Evolutionary conservation across 2,797 vertebrate species (phyloP).

Genomic region (Pseudocheirus occidentalis): DNA sequence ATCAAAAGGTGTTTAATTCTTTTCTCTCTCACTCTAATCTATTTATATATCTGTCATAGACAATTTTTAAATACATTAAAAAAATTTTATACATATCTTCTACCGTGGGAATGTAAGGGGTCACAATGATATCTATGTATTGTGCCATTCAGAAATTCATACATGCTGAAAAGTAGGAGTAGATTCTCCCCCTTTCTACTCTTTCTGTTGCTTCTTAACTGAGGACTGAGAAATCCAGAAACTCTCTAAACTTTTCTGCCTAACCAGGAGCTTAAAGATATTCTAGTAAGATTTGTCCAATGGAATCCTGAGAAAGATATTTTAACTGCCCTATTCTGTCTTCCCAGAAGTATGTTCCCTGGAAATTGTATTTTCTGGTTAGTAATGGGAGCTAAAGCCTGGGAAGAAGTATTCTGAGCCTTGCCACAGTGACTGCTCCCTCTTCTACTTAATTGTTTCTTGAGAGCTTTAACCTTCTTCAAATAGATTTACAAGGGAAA

Average conservation of each 20-base stretch:
- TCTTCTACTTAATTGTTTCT: conserved; percentile 8
- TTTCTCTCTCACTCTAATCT: background rate
- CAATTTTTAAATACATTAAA: background rate
- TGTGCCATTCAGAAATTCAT: background rate
- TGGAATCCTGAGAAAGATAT: background rate
- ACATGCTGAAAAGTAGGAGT: background rate
- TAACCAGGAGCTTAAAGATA: background rate
- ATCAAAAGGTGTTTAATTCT: background rate
- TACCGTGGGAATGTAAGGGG: background rate
- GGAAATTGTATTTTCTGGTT: background rate
- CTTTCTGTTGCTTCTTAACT: background rate
- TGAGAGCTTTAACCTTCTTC: conserved; percentile 36
- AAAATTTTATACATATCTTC: background rate
- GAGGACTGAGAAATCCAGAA: background rate
- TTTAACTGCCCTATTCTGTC: background rate
- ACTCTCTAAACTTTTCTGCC: background rate
- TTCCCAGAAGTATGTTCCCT: background rate
- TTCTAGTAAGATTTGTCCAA: background rate
- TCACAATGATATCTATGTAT: background rate
- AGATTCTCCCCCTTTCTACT: background rate
- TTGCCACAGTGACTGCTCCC: background rate
- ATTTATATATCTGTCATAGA: background rate
- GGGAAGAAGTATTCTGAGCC: background rate
- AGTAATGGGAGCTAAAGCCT: background rate
- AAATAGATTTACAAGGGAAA: conserved; percentile 40